Base-by-base conservation (phyloP, 2,797 vertebrate genomes). In the Miopithecus talapoin region DNA sequence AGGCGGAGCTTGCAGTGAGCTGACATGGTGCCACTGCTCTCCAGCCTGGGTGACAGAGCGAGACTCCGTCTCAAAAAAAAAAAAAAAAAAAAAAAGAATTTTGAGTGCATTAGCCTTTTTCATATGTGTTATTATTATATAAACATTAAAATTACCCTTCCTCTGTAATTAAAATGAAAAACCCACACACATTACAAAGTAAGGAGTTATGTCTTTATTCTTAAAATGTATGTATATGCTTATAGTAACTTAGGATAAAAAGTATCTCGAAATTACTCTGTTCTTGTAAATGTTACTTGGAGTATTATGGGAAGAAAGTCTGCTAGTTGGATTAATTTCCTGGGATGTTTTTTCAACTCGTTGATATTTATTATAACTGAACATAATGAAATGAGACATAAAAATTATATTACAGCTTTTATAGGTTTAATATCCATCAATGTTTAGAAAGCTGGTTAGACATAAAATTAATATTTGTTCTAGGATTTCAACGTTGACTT, bases 401-500 rank as follows among this genome's bases (percentile, higher is more conserved):
- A 91, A 90, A 74, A 92, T 70, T 46, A 97, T 89, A 89, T 85
- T 33, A 61, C 30, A 83, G 53, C 43, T 89, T 89, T 95, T 79
- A 79, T 76, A 57, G 33, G 1, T 50, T 95, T 92, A 43, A 22
- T 85, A 70, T 50, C 16, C 50, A 94, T 74, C 30, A 84, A 36
- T 36, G 14, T 46, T 59, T 43, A 84, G 80, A 64, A 92, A 95
- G 19, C 48, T 78, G 9, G 72, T 57, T 90, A 68, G 33, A 94
- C 9, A 74, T 61, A 88, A 95, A 95, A 96, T 95, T 53, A 57
- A n/a, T 33, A 64, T 85, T 85, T 96, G 50, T 87, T 83, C 30
- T 55, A 75, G 55, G 16, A 74, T 97, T 90, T 96, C 91, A 74
- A 46, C 9, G 21, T 8, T 81, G 48, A 83, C 24, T 57, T 80